A percentile compares a stretch with the other conserved stretches of the same genome.
Conservation (phyloP, 2,797 vertebrate genomes). For the Halcyon badia region DNA sequence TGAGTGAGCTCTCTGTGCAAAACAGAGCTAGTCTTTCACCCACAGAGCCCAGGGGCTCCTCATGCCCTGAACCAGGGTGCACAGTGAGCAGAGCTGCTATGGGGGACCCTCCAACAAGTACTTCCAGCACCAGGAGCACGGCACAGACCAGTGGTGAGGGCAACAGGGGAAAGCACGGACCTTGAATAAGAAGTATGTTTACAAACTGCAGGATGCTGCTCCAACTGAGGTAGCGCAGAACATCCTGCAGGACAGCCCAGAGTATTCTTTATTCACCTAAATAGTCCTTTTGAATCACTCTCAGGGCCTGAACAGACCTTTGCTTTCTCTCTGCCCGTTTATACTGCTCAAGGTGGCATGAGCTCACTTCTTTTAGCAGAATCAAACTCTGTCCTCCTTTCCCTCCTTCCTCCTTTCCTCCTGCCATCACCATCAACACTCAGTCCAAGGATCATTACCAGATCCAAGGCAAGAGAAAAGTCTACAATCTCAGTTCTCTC, state of each 20-base stretch:
- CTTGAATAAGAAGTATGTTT: neutral
- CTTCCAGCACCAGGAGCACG: neutral
- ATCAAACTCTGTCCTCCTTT: neutral
- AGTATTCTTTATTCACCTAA: neutral
- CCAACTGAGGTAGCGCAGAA: neutral
- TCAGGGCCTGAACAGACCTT: neutral
- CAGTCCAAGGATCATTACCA: neutral
- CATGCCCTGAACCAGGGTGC: neutral
- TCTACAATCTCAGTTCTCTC: neutral
- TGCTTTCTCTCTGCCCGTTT: neutral
- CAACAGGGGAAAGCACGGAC: rapidly evolving
- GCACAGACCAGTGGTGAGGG: neutral
- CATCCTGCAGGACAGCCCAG: neutral
- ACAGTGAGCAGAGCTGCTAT: neutral
- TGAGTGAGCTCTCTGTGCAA: neutral
- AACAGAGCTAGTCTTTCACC: neutral
- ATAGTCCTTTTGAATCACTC: neutral
- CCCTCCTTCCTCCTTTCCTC: too few relatives aligned
- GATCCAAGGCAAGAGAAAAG: neutral
- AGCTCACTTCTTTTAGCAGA: neutral
- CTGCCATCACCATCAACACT: neutral
- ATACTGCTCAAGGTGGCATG: neutral
- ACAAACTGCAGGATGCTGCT: neutral
- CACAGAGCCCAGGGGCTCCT: neutral
- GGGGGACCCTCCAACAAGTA: neutral